phyloP scores from a whole-genome alignment of 2,797 vertebrate genomes.

The Ispidina picta region DNA sequence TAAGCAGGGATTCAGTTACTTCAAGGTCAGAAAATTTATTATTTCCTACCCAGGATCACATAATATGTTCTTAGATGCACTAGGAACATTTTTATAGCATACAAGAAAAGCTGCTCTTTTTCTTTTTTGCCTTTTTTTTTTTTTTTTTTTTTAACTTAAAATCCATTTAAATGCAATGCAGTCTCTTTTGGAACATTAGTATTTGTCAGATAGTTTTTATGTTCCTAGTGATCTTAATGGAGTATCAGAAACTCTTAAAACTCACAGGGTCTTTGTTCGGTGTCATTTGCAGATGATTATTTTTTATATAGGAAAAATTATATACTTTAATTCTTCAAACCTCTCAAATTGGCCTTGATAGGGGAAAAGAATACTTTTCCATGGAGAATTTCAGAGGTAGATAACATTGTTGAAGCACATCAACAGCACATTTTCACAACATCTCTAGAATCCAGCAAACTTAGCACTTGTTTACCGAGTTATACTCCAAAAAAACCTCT shows the following conservation, averaged over 20 bases:
- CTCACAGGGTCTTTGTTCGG: not conserved
- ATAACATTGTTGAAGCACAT: not conserved
- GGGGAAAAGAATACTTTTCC: not conserved
- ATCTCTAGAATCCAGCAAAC: not conserved
- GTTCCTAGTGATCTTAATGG: not conserved
- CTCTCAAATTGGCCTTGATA: not conserved
- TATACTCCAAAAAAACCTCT: not conserved
- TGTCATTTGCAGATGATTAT: not conserved
- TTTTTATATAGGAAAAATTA: not conserved
- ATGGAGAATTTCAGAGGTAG: not conserved
- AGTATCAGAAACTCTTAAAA: not conserved
- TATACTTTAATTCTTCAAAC: not conserved
- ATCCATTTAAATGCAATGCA: not conserved
- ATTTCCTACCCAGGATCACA: not conserved
- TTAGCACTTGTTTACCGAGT: not conserved
- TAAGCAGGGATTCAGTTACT: not conserved
- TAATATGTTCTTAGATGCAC: not conserved
- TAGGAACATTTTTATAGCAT: not conserved
- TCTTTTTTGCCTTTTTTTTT: conserved; percentile 40
- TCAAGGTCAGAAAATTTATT: not conserved
- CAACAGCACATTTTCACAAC: not conserved
- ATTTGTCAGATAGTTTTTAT: conserved; percentile 1
- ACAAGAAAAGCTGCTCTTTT: not conserved
- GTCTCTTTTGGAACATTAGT: conserved; percentile 1
- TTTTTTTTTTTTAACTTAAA: conserved; percentile 48